These are phyloP conservation scores for Heterodera carotae DNA, from an alignment of 1,140 invertebrate genomes.

Conservation along the genomic window DNA sequence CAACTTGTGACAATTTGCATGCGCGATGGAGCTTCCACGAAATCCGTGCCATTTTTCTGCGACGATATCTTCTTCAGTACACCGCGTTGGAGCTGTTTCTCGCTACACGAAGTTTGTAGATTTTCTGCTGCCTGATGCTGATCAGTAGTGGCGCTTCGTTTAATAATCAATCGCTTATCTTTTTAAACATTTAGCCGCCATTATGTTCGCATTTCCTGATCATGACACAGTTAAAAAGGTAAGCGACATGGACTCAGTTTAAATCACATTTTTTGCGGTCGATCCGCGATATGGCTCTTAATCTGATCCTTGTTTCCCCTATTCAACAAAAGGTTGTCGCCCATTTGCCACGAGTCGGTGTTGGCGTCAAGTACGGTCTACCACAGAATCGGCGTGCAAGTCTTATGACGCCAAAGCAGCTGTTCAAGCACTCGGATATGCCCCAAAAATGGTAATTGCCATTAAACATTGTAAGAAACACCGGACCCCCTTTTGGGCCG, in stretches of 20 bases:
- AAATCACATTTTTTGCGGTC: background rate
- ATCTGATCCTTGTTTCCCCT: no score
- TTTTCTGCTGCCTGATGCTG: background rate
- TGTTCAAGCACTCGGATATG: conserved; percentile 99
- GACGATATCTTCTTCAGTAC: conserved; percentile 92
- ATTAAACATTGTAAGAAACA: no score
- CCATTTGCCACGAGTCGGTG: conserved; percentile 92
- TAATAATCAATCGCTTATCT: conserved; percentile 37
- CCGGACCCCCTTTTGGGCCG: no score
- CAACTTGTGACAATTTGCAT: conserved; percentile 85
- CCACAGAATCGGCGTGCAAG: conserved; percentile 93
- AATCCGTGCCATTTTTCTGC: conserved; percentile 94
- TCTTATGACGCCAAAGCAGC: conserved; percentile 93
- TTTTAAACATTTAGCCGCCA: conserved; percentile 80
- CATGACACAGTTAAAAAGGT: conserved; percentile 96
- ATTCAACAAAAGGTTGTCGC: conserved; percentile 74
- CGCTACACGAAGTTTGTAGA: conserved; percentile 86
- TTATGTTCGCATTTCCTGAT: conserved; percentile 96
- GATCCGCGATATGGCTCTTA: no score
- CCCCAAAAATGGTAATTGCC: conserved; percentile 93
- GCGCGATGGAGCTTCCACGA: conserved; percentile 99
- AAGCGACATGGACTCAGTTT: background rate
- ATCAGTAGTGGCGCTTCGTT: conserved; percentile 4
- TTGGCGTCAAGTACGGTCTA: conserved; percentile 98
- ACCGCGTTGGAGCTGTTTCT: conserved; percentile 97